Evolutionary conservation across 2,113 vertebrate species (phyloP), one percentile per base, ranked within the genome.

Genomic region (Ahaetulla prasina): DNA sequence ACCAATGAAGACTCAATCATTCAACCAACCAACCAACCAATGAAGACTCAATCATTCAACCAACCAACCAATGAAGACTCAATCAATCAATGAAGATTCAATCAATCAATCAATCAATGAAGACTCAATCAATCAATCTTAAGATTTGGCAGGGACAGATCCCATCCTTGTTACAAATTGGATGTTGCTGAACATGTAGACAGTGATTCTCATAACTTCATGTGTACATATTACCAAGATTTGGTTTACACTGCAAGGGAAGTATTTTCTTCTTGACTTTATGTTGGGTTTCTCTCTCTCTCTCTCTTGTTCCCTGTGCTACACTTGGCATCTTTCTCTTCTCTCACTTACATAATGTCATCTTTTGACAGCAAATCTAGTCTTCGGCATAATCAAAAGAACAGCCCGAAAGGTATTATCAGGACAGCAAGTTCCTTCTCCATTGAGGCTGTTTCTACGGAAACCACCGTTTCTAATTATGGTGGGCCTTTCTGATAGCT

Each of bases 401-500:
- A 74, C 43, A 90, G 43, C 52, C 35, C 54, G 23, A 92, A 91
- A 55, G 39, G 84, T 85, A 20, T 84, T 39, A 16, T 88, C 6
- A 63, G 88, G 74, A 95, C 89, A 90, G 50, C 43, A 8, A 0
- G 47, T 74, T 87, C 18, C 27, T 91, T 47, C 5, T 30, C n/a
- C 16, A 10, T 47, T 47, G 74, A 88, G 60, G 49, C 30, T 68
- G 86, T 90, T 94, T 91, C 80, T 91, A 88, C 39, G 88, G 92
- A 91, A 94, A 91, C 90, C 53, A 84, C 63, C 6, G 9, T 91
- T 84, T 95, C n/a, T 86, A 93, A 54, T 93, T 93, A 89, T 68
- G 54, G 49, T 18, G 23, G 87, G 54, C 35, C 35, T 50, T 60
- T 63, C 27, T 52, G 92, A 86, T 84, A 86, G 91, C 63, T 85